Evolutionary conservation across 1,140 invertebrate genomes (phyloP).

Genomic region (Penaeus vannamei): DNA sequence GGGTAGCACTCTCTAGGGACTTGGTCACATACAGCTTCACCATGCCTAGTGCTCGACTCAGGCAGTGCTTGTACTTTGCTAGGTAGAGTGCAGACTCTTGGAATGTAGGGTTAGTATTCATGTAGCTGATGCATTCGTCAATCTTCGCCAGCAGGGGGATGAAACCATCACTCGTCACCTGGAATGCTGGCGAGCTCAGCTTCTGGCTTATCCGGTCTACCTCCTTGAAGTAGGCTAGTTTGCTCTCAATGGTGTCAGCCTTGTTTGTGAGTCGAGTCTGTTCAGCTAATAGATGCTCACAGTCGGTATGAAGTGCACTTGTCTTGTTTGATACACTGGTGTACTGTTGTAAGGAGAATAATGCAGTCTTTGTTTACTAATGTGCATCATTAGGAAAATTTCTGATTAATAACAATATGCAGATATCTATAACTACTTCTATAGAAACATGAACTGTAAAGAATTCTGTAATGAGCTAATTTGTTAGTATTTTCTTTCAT

Average conservation of each 20-base stretch:
- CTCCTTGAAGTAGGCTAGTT: conserved; percentile 89
- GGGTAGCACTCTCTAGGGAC: conserved; percentile 83
- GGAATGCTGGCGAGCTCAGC: conserved; percentile 83
- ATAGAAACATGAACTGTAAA: too few species aligned
- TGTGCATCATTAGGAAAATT: too few species aligned
- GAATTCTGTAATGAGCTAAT: too few species aligned
- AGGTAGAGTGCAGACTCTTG: conserved; percentile 74
- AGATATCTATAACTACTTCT: too few species aligned
- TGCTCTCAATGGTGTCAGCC: conserved; percentile 84
- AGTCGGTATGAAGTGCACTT: conserved; percentile 64
- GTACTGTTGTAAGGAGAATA: conserved; percentile 52
- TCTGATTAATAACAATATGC: too few species aligned
- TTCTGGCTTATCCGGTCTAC: conserved; percentile 85
- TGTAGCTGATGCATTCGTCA: conserved; percentile 89
- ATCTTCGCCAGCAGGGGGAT: conserved; percentile 86
- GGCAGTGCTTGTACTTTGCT: conserved; percentile 84
- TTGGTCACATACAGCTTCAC: conserved; percentile 84
- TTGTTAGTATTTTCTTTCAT: too few species aligned
- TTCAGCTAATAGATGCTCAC: conserved; percentile 66
- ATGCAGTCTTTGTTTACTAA: not conserved
- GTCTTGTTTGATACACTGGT: conserved; percentile 66
- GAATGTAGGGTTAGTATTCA: conserved; percentile 80
- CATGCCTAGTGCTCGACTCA: conserved; percentile 83
- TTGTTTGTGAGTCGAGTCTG: conserved; percentile 83
- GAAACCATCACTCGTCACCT: conserved; percentile 87